phyloP scores from a whole-genome alignment of 2,113 vertebrate genomes.

The Riparia riparia region DNA sequence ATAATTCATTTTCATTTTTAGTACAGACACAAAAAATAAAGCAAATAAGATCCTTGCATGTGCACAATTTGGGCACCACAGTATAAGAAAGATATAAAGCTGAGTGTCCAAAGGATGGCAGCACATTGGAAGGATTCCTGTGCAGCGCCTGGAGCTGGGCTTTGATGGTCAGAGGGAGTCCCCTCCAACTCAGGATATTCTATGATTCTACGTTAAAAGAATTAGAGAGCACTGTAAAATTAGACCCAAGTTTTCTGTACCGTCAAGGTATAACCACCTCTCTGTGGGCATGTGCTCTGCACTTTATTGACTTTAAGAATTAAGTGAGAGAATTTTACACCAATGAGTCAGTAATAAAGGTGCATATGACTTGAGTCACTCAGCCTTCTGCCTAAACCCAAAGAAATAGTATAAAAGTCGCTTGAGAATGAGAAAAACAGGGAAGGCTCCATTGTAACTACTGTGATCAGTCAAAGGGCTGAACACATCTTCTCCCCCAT shows the following conservation, averaged over 20 bases:
- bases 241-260: not conserved
- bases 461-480: not conserved
- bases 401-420: not conserved
- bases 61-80: not conserved
- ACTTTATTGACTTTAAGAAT: not conserved
- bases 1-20: not conserved
- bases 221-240: not conserved
- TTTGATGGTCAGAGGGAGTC: not conserved
- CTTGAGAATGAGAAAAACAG: not conserved
- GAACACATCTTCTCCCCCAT: fast-evolving
- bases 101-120: not conserved
- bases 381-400: not conserved
- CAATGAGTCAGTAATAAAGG: not conserved
- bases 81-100: not conserved
- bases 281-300: not conserved
- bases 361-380: fast-evolving
- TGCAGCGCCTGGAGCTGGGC: not conserved
- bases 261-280: too few species aligned
- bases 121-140: too few species aligned
- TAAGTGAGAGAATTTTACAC: not conserved
- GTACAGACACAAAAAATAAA: not conserved
- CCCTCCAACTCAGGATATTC: not conserved
- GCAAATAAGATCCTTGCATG: too few species aligned
- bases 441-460: not conserved
- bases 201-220: not conserved